Evolutionary conservation across 2,113 vertebrate species (phyloP).

Genomic region (Sphyrna mokarran): DNA sequence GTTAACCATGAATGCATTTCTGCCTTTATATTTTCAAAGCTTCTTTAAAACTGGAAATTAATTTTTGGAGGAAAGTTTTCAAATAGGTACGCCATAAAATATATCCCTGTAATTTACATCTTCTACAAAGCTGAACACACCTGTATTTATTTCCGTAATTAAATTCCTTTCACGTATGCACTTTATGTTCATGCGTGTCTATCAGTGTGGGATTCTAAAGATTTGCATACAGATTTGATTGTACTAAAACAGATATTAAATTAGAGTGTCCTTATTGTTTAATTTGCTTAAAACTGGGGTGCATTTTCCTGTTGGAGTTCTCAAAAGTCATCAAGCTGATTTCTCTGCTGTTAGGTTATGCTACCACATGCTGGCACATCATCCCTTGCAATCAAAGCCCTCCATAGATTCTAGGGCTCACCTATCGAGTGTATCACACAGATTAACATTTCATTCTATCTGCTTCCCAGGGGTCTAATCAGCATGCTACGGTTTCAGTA

Average conservation of each 20-base stretch:
- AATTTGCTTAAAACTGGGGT: slow-evolving; percentile 71
- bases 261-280: slow-evolving; percentile 78
- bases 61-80: neutral
- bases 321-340: slow-evolving; percentile 80
- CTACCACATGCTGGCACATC: slow-evolving; percentile 74
- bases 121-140: neutral
- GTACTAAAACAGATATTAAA: slow-evolving; percentile 76
- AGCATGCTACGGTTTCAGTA: slow-evolving; percentile 74
- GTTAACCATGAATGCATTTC: neutral
- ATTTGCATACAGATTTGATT: slow-evolving; percentile 84
- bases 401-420: slow-evolving; percentile 61
- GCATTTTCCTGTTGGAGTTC: slow-evolving; percentile 73
- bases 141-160: slow-evolving; percentile 47
- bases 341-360: slow-evolving; percentile 71
- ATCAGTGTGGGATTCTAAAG: slow-evolving; percentile 71
- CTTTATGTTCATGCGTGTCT: slow-evolving; percentile 67
- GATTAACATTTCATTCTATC: slow-evolving; percentile 72
- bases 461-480: slow-evolving; percentile 68
- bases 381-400: slow-evolving; percentile 75
- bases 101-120: neutral
- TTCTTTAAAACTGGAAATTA: neutral
- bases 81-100: neutral
- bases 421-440: slow-evolving; percentile 70
- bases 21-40: neutral
- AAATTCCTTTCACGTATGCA: slow-evolving; percentile 61